Percentiles rank a stretch among this genome's conserved stretches.
Evolutionary conservation across 2,113 vertebrate genomes (phyloP).

Genomic region (Ariopsis seemanni): DNA sequence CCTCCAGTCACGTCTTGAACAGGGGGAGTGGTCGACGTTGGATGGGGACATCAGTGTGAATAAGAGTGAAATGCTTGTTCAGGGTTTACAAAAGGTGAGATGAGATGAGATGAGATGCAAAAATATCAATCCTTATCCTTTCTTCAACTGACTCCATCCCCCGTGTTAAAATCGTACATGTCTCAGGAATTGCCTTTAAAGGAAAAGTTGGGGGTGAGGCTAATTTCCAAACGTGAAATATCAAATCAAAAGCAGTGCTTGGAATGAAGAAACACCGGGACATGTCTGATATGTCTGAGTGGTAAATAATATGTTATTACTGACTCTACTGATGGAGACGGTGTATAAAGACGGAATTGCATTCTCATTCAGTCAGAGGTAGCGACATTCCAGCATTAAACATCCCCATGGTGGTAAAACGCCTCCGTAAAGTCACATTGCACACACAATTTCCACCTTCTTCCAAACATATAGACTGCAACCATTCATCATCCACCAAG

Average conservation of each 20-base stretch:
- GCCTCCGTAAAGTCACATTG: neutral
- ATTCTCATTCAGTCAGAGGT: neutral
- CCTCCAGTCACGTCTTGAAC: constrained; percentile 80
- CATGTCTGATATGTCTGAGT: neutral
- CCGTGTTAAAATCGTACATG: neutral
- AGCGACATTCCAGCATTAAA: neutral
- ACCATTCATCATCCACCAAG: neutral
- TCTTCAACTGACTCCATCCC: neutral
- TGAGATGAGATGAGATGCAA: neutral
- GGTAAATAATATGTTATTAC: neutral
- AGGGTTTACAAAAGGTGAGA: constrained; percentile 86
- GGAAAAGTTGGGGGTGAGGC: neutral
- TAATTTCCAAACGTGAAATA: neutral
- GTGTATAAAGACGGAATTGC: neutral
- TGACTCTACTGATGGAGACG: neutral
- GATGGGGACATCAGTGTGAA: constrained; percentile 79
- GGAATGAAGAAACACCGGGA: neutral
- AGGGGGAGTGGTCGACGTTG: constrained; percentile 82
- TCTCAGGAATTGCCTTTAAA: neutral
- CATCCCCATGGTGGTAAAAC: neutral
- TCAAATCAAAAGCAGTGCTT: neutral
- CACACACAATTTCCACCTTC: neutral
- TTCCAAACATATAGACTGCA: neutral
- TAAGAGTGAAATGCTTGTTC: constrained; percentile 78
- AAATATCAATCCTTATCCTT: neutral